Evolutionary conservation across 2,113 vertebrate species (phyloP).

Genomic region (human): GRCh38 chr14:46077001-46077500

Average conservation of each 20-base stretch:
- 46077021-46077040: constrained; percentile 71
- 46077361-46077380: constrained; percentile 7
- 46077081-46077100: constrained; percentile 55
- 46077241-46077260: constrained; percentile 8
- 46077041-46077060: constrained; percentile 32
- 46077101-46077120: constrained; percentile 33
- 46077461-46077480: neutral
- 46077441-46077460: neutral
- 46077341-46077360: neutral
- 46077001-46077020: constrained; percentile 63
- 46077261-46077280: neutral
- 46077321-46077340: neutral
- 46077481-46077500: neutral
- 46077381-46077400: neutral
- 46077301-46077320: neutral
- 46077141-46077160: constrained; percentile 59
- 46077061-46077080: constrained; percentile 50
- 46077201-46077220: neutral
- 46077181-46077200: constrained; percentile 43
- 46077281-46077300: neutral
- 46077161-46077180: neutral
- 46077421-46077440: neutral
- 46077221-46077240: constrained; percentile 47
- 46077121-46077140: neutral
- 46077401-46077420: neutral